Evolutionary conservation across 2,888 invertebrate genomes (phyloP).

Genomic region (Uloborus plumipes): DNA sequence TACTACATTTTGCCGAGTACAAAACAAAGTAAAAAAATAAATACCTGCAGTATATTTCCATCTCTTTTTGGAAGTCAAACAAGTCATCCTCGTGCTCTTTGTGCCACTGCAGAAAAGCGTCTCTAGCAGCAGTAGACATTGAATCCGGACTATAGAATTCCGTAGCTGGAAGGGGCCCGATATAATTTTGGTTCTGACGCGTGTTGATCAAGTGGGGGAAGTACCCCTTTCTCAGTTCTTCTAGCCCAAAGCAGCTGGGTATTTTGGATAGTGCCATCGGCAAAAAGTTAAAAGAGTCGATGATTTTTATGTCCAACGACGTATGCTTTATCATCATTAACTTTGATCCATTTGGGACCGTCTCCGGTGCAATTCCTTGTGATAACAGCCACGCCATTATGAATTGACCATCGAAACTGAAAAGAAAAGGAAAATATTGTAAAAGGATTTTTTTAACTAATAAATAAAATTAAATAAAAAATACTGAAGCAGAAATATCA

Average conservation of each 20-base stretch:
- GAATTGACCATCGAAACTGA: constrained; percentile 28
- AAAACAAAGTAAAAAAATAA: too few species aligned
- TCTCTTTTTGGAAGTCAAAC: constrained; percentile 27
- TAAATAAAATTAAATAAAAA: neutral
- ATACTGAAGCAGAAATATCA: neutral
- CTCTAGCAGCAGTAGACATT: neutral
- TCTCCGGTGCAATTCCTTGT: neutral
- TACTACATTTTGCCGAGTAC: too few species aligned
- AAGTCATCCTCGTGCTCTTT: neutral
- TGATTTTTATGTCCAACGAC: neutral
- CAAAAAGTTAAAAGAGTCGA: constrained; percentile 37
- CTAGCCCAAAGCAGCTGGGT: constrained; percentile 14
- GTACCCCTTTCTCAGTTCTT: constrained; percentile 21
- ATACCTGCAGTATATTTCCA: constrained; percentile 22
- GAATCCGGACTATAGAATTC: neutral
- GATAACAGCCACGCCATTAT: constrained; percentile 4
- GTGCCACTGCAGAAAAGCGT: neutral
- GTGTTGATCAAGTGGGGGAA: constrained; percentile 37
- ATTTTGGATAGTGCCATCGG: constrained; percentile 26
- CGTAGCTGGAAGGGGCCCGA: neutral
- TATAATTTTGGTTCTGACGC: constrained; percentile 9
- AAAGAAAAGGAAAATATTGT: neutral
- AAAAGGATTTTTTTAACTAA: too few species aligned
- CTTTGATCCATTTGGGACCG: constrained; percentile 15
- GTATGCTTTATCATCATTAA: neutral